phyloP scores from a whole-genome alignment of 2,797 vertebrate genomes.

The Austrolebias charrua region DNA sequence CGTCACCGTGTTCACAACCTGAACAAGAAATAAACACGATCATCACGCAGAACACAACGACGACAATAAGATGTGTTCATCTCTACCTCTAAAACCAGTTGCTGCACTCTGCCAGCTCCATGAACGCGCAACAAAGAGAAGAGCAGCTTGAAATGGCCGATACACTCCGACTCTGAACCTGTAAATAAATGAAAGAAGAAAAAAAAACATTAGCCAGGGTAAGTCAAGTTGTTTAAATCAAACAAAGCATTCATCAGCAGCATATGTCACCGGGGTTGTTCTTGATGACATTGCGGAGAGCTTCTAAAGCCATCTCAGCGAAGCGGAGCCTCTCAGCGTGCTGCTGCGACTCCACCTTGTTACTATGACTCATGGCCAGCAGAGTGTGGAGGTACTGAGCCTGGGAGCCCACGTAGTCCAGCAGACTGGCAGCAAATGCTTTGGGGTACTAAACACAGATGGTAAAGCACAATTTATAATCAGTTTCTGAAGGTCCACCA shows the following conservation, averaged over 20 bases:
- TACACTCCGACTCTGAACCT: constrained; percentile 97
- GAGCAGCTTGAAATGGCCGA: constrained; percentile 97
- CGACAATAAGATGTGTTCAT: background rate
- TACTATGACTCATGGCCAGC: constrained; percentile 95
- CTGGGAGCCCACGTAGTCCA: constrained; percentile 97
- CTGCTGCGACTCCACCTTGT: constrained; percentile 95
- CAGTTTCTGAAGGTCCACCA: background rate
- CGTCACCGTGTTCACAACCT: constrained; percentile 99
- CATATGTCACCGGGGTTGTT: constrained; percentile 89
- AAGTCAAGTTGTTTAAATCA: fast-evolving
- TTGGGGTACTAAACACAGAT: constrained; percentile 85
- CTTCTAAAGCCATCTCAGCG: constrained; percentile 97
- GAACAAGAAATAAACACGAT: constrained; percentile 7
- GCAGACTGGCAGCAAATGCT: constrained; percentile 91
- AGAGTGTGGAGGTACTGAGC: constrained; percentile 97
- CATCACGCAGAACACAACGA: background rate
- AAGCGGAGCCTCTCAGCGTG: constrained; percentile 91
- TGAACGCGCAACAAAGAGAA: constrained; percentile 97
- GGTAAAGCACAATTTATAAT: background rate
- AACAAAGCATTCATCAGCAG: background rate
- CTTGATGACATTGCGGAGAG: constrained; percentile 96
- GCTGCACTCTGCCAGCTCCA: constrained; percentile 95
- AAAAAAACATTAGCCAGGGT: background rate
- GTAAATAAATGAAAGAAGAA: constrained; percentile 39
- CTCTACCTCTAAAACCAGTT: constrained; percentile 94